Percentiles rank a stretch among this genome's conserved stretches.
These are phyloP conservation scores for Drosophila subquinaria DNA, from an alignment of 2,888 invertebrate species.

Conservation along the genomic window DNA sequence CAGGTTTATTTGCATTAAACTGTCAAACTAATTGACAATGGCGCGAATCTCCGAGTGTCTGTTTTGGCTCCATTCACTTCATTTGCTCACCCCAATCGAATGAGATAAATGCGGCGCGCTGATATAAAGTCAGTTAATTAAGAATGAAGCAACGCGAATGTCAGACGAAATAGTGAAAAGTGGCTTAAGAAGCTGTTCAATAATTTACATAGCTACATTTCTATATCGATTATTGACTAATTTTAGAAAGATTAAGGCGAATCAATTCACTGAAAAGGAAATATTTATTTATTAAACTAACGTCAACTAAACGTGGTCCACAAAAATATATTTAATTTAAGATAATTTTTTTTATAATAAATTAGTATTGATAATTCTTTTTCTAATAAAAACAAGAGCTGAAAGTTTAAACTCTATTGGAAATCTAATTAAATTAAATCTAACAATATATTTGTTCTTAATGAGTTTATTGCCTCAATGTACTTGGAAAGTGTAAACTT, in stretches of 20 bases:
- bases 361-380: too few species aligned
- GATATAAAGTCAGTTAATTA: conserved; percentile 47
- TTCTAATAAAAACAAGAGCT: too few species aligned
- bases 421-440: background rate
- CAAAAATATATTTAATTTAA: too few species aligned
- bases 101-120: background rate
- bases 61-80: conserved; percentile 18
- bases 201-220: background rate
- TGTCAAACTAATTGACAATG: conserved; percentile 69
- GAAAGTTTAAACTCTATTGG: background rate
- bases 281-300: too few species aligned
- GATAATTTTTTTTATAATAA: too few species aligned
- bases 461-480: too few species aligned
- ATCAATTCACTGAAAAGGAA: too few species aligned
- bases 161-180: background rate
- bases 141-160: conserved; percentile 22
- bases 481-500: background rate
- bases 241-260: background rate
- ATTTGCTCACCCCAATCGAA: conserved; percentile 23
- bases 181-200: background rate
- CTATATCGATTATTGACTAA: conserved; percentile 8
- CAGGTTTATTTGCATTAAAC: conserved; percentile 70
- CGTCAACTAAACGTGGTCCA: too few species aligned
- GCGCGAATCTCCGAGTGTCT: conserved; percentile 35
- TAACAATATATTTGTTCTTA: background rate